Evolutionary conservation across 2,888 invertebrate species (phyloP).

Genomic region (Beris morrisii): DNA sequence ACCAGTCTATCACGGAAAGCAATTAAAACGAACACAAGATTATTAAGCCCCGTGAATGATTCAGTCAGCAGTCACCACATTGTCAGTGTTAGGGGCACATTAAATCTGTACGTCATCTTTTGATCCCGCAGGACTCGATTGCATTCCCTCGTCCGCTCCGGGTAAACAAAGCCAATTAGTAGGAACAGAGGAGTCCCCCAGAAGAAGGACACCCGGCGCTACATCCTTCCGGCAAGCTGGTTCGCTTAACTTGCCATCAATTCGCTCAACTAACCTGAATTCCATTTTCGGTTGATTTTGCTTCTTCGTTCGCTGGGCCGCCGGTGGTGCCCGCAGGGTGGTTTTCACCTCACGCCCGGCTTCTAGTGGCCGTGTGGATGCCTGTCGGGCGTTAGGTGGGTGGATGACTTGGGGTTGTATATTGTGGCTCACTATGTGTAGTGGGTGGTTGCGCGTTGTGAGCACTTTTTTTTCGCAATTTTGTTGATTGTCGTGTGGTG

Average conservation of each 20-base stretch:
- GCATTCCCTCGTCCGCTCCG: slow-evolving; percentile 6
- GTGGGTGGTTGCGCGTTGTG: slow-evolving; percentile 8
- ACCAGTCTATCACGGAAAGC: not conserved
- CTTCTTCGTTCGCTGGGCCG: slow-evolving; percentile 11
- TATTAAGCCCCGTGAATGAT: slow-evolving; percentile 3
- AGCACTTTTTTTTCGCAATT: slow-evolving; percentile 33
- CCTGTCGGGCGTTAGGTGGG: slow-evolving; percentile 23
- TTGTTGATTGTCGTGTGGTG: slow-evolving; percentile 37
- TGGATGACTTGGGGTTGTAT: slow-evolving; percentile 7
- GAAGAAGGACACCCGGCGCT: slow-evolving; percentile 12
- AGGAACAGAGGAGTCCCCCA: slow-evolving; percentile 10
- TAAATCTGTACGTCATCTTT: slow-evolving; percentile 15
- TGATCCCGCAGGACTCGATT: slow-evolving; percentile 22
- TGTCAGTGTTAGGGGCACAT: slow-evolving; percentile 9
- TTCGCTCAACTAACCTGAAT: slow-evolving; percentile 38
- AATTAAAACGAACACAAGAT: slow-evolving; percentile 13
- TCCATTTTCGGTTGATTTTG: slow-evolving; percentile 34
- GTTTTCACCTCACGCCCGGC: slow-evolving; percentile 14
- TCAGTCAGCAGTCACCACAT: slow-evolving; percentile 12
- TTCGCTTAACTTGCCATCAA: slow-evolving; percentile 34
- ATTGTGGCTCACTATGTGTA: slow-evolving; percentile 19
- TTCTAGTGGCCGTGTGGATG: slow-evolving; percentile 13
- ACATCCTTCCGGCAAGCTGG: slow-evolving; percentile 21
- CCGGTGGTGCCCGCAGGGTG: slow-evolving; percentile 21
- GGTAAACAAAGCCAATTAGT: slow-evolving; percentile 31